Percentiles rank a stretch among this genome's conserved stretches.
phyloP scores from a whole-genome alignment of 2,888 invertebrate genomes.

The Acleris literana region DNA sequence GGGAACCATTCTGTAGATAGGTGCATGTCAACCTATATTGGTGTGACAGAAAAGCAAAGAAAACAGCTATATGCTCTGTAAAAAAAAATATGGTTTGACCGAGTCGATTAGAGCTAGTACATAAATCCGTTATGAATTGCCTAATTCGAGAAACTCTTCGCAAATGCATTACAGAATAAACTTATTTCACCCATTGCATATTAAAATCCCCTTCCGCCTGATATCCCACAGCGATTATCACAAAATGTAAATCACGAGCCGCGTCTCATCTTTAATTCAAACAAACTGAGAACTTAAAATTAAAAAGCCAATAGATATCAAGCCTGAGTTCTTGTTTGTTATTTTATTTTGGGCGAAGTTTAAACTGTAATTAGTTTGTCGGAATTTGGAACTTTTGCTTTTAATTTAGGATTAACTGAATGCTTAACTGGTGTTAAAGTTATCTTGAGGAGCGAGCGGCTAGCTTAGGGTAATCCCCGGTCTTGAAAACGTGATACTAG shows the following conservation, averaged over 20 bases:
- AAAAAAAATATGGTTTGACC: no score
- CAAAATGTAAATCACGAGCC: conserved; percentile 5
- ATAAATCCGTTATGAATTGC: no score
- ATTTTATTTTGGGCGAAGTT: conserved; percentile 35
- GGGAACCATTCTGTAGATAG: no score
- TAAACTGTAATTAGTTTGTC: conserved; percentile 37
- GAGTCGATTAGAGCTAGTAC: no score
- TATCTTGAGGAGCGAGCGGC: neutral
- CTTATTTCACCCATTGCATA: no score
- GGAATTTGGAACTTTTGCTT: conserved; percentile 32
- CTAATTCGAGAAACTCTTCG: no score
- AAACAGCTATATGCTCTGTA: no score
- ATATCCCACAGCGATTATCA: conserved; percentile 9
- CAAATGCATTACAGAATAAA: no score
- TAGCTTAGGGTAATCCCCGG: neutral
- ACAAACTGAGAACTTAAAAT: conserved; percentile 25
- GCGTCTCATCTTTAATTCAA: conserved; percentile 15
- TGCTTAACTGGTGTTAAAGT: conserved; percentile 27
- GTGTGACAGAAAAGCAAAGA: no score
- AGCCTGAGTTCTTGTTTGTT: conserved; percentile 11
- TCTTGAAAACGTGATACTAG: neutral
- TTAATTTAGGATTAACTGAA: conserved; percentile 27
- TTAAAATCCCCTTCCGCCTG: no score
- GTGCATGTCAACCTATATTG: no score
- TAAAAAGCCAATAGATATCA: conserved; percentile 24